A percentile compares a stretch with the other conserved stretches of the same genome.
These are phyloP conservation scores for Clitarchus hookeri DNA, from an alignment of 2,888 invertebrate species.

Conservation along the genomic window DNA sequence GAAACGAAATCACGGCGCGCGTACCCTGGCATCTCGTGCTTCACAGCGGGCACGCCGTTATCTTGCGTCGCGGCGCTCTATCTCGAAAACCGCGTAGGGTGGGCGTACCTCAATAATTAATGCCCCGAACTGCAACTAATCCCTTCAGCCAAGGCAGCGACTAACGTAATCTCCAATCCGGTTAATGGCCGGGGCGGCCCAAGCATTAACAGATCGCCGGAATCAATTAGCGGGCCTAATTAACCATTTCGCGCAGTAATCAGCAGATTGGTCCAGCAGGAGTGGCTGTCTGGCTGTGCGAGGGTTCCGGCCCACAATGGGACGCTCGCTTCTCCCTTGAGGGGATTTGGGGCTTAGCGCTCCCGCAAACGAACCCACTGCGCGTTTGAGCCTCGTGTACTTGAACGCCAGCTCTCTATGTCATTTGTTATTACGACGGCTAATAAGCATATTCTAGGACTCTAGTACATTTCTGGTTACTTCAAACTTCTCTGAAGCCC, in stretches of 20 bases:
- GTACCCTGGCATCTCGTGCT: too few species aligned
- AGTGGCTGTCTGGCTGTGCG: neutral
- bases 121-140: neutral
- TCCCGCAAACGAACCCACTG: neutral
- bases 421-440: too few species aligned
- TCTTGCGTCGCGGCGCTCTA: too few species aligned
- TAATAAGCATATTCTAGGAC: too few species aligned
- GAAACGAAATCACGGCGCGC: too few species aligned
- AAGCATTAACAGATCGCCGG: neutral
- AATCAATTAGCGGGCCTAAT: conserved; percentile 4
- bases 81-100: too few species aligned
- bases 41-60: too few species aligned
- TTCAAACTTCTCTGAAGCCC: too few species aligned
- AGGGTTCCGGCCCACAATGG: neutral
- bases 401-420: too few species aligned
- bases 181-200: neutral
- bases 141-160: conserved; percentile 8
- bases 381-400: too few species aligned
- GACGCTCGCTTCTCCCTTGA: neutral
- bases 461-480: too few species aligned
- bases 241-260: conserved; percentile 14
- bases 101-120: neutral
- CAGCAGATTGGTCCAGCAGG: neutral
- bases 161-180: conserved; percentile 2
- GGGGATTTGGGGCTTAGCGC: neutral